phyloP scores from a whole-genome alignment of 2,113 vertebrate genomes.

The Phyllopteryx taeniolatus region DNA sequence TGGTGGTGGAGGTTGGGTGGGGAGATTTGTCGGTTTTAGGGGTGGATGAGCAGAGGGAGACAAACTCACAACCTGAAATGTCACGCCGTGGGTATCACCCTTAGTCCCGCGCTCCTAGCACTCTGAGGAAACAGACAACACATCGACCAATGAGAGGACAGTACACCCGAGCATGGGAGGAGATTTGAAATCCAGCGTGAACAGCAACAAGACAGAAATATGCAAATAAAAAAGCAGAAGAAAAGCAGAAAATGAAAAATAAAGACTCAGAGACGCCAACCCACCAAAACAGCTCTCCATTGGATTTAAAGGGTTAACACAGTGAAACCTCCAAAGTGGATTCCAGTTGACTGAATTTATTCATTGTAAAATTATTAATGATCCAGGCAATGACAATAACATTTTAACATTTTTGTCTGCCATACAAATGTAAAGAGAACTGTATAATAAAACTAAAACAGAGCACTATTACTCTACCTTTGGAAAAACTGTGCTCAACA shows the following conservation, averaged over 20 bases:
- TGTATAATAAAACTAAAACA: no score
- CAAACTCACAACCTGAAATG: conserved; percentile 99
- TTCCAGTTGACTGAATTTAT: no score
- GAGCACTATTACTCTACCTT: no score
- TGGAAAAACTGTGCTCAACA: no score
- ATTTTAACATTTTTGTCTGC: no score
- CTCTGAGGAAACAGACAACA: conserved; percentile 99
- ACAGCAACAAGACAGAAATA: conserved; percentile 60
- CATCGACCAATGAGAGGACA: conserved; percentile 93
- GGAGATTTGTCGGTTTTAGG: neutral
- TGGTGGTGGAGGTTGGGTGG: neutral
- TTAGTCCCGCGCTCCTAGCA: conserved; percentile 99
- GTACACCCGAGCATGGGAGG: conserved; percentile 65
- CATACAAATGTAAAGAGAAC: no score
- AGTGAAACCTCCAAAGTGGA: neutral
- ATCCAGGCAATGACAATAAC: no score
- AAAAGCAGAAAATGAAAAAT: conserved; percentile 46
- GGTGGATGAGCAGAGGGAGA: conserved; percentile 69
- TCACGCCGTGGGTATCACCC: conserved; percentile 98
- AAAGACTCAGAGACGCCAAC: conserved; percentile 67
- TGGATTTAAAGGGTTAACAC: conserved; percentile 8
- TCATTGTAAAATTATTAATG: no score
- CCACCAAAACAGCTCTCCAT: conserved; percentile 5
- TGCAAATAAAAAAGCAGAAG: conserved; percentile 41
- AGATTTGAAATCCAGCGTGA: conserved; percentile 64